phyloP scores from a whole-genome alignment of 2,797 vertebrate genomes.

The Bovichtus diacanthus region DNA sequence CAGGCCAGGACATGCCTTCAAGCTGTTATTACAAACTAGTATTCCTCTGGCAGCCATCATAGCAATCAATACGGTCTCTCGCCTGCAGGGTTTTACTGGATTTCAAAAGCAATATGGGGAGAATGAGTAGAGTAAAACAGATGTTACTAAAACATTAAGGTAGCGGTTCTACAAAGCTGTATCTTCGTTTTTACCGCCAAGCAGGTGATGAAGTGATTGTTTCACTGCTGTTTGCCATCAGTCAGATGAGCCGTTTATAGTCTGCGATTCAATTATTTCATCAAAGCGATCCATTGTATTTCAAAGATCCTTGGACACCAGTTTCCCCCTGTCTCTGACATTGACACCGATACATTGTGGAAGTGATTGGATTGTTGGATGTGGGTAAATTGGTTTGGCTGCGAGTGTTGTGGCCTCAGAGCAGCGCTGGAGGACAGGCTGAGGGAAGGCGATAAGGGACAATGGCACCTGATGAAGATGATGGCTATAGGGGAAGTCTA shows the following conservation, averaged over 20 bases:
- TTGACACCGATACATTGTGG: conserved; percentile 73
- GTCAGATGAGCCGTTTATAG: conserved; percentile 49
- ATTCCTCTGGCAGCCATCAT: conserved; percentile 63
- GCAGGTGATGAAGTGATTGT: conserved; percentile 21
- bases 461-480: conserved; percentile 66
- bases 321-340: conserved; percentile 57
- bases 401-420: conserved; percentile 47
- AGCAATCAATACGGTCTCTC: conserved; percentile 41
- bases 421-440: conserved; percentile 62
- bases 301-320: conserved; percentile 69
- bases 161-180: conserved; percentile 7
- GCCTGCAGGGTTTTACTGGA: conserved; percentile 36
- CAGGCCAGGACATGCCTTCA: conserved; percentile 55
- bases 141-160: conserved; percentile 4
- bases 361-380: conserved; percentile 75
- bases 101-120: conserved; percentile 39
- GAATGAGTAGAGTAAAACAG: background rate
- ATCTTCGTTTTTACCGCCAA: conserved; percentile 4
- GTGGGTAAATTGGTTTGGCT: conserved; percentile 71
- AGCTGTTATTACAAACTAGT: conserved; percentile 62
- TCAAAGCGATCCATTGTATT: conserved; percentile 54
- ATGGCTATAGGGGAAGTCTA: conserved; percentile 59
- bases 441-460: conserved; percentile 67
- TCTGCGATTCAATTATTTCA: conserved; percentile 61
- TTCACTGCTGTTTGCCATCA: conserved; percentile 34